Evolutionary conservation across 1,140 invertebrate species (phyloP).

Genomic region (Ceratosolen fusciceps): DNA sequence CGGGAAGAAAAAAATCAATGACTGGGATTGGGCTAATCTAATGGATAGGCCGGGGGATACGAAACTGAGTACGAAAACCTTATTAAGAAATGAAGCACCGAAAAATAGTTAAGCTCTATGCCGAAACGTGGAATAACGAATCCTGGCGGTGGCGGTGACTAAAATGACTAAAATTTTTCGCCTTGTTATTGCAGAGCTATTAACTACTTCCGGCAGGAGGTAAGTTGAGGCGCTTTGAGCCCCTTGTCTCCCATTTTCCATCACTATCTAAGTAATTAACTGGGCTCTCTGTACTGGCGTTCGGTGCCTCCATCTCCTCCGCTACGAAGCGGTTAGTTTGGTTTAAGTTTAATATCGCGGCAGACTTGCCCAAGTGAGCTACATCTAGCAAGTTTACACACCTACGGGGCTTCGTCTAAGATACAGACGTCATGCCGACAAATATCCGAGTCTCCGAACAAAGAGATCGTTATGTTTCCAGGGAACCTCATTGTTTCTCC

Average conservation of each 20-base stretch:
- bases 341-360: slow-evolving; percentile 45
- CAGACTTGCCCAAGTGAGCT: background rate
- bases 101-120: no score
- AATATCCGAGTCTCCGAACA: background rate
- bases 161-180: slow-evolving; percentile 26
- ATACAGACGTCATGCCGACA: slow-evolving; percentile 6
- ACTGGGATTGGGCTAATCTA: no score
- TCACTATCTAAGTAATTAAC: slow-evolving; percentile 57
- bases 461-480: background rate
- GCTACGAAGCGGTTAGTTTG: slow-evolving; percentile 46
- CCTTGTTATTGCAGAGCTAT: slow-evolving; percentile 35
- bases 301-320: slow-evolving; percentile 16
- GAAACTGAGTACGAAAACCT: no score
- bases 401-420: slow-evolving; percentile 25
- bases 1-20: no score
- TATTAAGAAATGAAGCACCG: no score
- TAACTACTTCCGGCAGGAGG: slow-evolving; percentile 27
- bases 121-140: background rate
- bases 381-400: slow-evolving; percentile 33
- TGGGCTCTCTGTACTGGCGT: slow-evolving; percentile 48
- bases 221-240: background rate
- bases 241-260: slow-evolving; percentile 21
- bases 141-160: slow-evolving; percentile 29
- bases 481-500: background rate
- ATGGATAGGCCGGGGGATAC: no score